Evolutionary conservation across 2,888 invertebrate genomes (phyloP), one percentile per base, ranked within the genome.

Genomic region (Tholera decimalis): DNA sequence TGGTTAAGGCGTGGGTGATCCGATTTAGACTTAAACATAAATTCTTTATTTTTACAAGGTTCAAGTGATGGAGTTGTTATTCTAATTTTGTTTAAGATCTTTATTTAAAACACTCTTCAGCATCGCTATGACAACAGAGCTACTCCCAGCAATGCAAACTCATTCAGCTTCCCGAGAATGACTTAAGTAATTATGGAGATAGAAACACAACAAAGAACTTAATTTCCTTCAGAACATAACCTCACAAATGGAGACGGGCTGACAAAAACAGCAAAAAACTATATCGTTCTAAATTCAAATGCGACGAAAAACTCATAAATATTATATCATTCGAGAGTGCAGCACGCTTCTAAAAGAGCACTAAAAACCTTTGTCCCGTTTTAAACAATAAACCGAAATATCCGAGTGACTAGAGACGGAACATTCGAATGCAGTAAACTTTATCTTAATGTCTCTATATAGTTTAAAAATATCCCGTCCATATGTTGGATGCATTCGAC

Each of bases 381-480:
- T 88, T 86, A 90, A 93, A 94, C 93, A 93, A 94, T 94, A 93
- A 93, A 93, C 88, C 84, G 81, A 85, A 87, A 86, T 88, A 85
- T 88, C 79, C 72, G 72, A 77, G 78, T 80, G 84, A 80, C 77
- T 79, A 80, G 83, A 81, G 84, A 77, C 66, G 79, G 73, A 79
- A 83, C 85, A 85, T 89, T 87, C 84, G 85, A 87, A 86, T 85
- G 87, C 86, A 84, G 87, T 93, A 89, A 92, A 93, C 84, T 91
- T 85, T 93, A 93, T 93, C 92, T 93, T 93, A 91, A 93, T 89
- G 92, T 91, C 92, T 93, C 88, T 87, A 92, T 92, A 90, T 84
- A 83, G 85, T 87, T 90, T 88, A 88, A 90, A 93, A 93, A 93
- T 94, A 93, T 90, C 88, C 79, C 73, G 82, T 84, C 89, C 93